Percentiles rank a stretch among this genome's conserved stretches.
Evolutionary conservation across 2,113 vertebrate genomes (phyloP).

Genomic region (Ictalurus punctatus): DNA sequence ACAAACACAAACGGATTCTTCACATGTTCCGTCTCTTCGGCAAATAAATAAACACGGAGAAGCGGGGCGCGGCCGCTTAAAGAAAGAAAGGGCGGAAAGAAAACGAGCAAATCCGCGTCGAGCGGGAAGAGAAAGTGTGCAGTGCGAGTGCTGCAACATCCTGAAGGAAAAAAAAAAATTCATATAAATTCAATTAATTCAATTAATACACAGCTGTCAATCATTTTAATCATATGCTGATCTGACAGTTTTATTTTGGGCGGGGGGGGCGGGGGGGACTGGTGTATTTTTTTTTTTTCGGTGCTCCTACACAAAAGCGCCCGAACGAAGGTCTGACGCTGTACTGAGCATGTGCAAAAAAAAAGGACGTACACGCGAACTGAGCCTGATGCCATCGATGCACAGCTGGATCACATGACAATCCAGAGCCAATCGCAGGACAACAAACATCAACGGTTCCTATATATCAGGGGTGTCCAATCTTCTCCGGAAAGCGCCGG

Average conservation of each 20-base stretch:
- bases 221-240: not conserved
- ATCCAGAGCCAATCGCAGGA: not conserved
- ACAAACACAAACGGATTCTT: not conserved
- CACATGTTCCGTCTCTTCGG: not conserved
- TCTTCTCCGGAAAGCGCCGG: no score
- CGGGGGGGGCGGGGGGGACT: no score
- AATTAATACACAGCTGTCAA: not conserved
- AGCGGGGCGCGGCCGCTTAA: no score
- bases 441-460: not conserved
- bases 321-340: not conserved
- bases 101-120: no score
- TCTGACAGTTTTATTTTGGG: not conserved
- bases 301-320: not conserved
- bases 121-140: no score
- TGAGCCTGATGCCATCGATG: not conserved
- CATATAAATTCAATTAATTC: not conserved
- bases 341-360: not conserved
- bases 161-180: no score
- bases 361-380: not conserved
- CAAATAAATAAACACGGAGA: not conserved
- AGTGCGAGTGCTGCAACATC: not conserved
- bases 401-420: not conserved
- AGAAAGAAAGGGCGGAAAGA: no score
- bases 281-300: no score
- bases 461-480: not conserved